Base-by-base conservation (phyloP, 2,888 invertebrate species). In the Drosophila mayaguana region DNA sequence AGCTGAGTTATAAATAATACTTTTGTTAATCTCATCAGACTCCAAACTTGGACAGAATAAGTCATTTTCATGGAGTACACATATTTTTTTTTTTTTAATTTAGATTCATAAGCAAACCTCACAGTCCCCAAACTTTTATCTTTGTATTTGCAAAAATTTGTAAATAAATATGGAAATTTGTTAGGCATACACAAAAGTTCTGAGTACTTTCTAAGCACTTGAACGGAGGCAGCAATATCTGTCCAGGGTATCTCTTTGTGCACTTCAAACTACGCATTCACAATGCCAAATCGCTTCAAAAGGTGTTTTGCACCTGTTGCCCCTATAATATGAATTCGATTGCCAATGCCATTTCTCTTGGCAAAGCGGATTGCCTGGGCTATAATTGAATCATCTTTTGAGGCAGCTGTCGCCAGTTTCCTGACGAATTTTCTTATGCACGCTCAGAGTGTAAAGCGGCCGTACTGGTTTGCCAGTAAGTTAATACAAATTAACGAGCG, bases 371-470 rank as follows among this genome's bases (percentile, higher is more conserved):
- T 55, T 56, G 38, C 48, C 28, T 45, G 32, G 20, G 71, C 57
- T 51, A 60, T 83, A 83, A 88, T 83, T 81, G 68, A 85, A 88
- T 79, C 72, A 72, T 69, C 72, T 75, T 70, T 75, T 71, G 48
- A 42, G 72, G 69, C 88, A 85, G 79, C 86, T 85, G 88, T 56
- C 72, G 57, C 46, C 77, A 59, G 63, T 76, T 69, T 74, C 68
- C 72, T 74, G 62, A 43, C 50, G 62, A 61, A 34, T 61, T 83
- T 59, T 7, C 18, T 54, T 38, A 7, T 40, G n/a, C 25, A 3
- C 14, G 38, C 22, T n/a, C 6, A n/a, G 25, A 2, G 6, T 51
- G 36, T 14, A 9, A 53, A 6, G 6, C 2, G 28, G 25, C 6
- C 1, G 18, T 54, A 40, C 25, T 40, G 7, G 40, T 12, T 54